Percentiles rank a stretch among this genome's conserved stretches.
Evolutionary conservation across 2,888 invertebrate genomes (phyloP).

Genomic region (Parnassius apollo): DNA sequence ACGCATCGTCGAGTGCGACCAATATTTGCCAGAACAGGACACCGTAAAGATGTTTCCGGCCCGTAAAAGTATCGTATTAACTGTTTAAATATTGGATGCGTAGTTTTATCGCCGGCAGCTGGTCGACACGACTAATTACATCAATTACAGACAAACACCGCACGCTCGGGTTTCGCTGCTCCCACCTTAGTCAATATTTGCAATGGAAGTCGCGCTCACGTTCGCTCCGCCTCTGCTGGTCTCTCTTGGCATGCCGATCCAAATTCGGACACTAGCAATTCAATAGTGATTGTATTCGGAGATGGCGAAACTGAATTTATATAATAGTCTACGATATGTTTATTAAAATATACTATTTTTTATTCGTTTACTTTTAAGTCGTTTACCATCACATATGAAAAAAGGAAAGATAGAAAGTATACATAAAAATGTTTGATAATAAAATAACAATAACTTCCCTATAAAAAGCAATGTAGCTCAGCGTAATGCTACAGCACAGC

Average conservation of each 20-base stretch:
- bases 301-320: not conserved
- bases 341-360: not conserved
- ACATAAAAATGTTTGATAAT: no score
- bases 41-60: constrained; percentile 76
- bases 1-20: constrained; percentile 71
- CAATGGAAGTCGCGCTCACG: constrained; percentile 39
- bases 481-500: no score
- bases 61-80: constrained; percentile 75
- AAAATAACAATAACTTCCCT: no score
- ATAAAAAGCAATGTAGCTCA: no score
- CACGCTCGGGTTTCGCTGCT: constrained; percentile 68
- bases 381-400: no score
- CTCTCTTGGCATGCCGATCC: constrained; percentile 20
- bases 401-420: no score
- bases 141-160: constrained; percentile 78
- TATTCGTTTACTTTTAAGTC: not conserved
- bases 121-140: constrained; percentile 80
- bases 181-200: constrained; percentile 80
- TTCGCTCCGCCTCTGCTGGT: constrained; percentile 34
- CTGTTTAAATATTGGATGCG: constrained; percentile 65
- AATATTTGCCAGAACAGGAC: constrained; percentile 75
- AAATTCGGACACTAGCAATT: constrained; percentile 1
- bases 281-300: constrained; percentile 8
- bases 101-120: constrained; percentile 67
- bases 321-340: not conserved